phyloP scores from a whole-genome alignment of 2,797 vertebrate genomes.

The Melanotaenia boesemani region DNA sequence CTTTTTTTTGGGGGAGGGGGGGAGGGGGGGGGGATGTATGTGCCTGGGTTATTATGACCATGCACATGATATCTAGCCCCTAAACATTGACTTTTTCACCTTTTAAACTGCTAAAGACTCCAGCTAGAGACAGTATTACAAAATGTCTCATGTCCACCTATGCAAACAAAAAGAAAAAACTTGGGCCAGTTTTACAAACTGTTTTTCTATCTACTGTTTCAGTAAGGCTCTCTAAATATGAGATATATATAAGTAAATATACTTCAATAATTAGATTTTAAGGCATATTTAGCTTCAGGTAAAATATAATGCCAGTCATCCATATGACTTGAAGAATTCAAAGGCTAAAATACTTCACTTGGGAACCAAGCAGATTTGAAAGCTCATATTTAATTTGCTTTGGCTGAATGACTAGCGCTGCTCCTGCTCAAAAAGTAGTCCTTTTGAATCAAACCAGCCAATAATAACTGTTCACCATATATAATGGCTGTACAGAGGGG shows the following conservation, averaged over 20 bases:
- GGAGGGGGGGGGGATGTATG: too few relatives aligned
- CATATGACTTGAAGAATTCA: neutral
- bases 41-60: too few relatives aligned
- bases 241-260: neutral
- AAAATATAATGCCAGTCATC: neutral
- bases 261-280: neutral
- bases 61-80: too few relatives aligned
- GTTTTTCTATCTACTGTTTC: neutral
- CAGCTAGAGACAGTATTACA: neutral
- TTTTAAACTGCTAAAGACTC: neutral
- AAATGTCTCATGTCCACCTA: neutral
- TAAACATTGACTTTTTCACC: too few relatives aligned
- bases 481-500: neutral
- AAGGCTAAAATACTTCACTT: neutral
- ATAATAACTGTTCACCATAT: neutral
- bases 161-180: neutral
- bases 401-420: neutral
- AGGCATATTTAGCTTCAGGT: neutral
- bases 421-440: neutral
- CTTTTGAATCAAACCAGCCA: neutral
- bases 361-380: neutral
- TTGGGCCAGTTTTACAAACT: neutral
- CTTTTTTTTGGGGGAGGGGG: too few relatives aligned
- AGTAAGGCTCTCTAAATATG: neutral
- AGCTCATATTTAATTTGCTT: slow-evolving; percentile 9